Evolutionary conservation across 2,888 invertebrate genomes (phyloP), one percentile per base, ranked within the genome.

Genomic region (Petrolisthes cinctipes): DNA sequence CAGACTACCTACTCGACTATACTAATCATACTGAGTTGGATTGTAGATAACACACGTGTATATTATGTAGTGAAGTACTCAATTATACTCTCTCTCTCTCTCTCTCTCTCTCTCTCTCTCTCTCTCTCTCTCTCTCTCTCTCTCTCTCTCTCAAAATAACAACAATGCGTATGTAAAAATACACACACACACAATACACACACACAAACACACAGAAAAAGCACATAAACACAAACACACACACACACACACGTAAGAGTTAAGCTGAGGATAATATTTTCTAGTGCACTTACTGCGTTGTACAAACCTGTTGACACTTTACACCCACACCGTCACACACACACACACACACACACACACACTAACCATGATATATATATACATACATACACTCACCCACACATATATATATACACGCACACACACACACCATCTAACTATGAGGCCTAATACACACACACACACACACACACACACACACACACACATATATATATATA

Each of bases 281-380:
- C 51, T 7, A 76, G 54, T 71, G 71, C 6, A 5, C 23, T 17
- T 66, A 11, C 3, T 9, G n/a, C n/a, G 17, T 6, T 11, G 54
- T 79, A 2, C 51, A 76, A 76, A 76, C 76, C 76, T 37, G 76
- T 76, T 14, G 20, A 76, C 76, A 76, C 51, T 51, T 14, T 7
- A 76, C 76, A 76, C 76, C 76, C 20, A 51, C 37, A 5, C 11
- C 76, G 76, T 73, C 73, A 73, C 73, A 20, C 37, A 20, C 76
- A 6, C 51, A 79, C n/a, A 7, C 54, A 53, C 80, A n/a, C n/a
- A 37, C 37, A 37, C 37, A 37, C 37, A 37, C 37, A 37, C 37
- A 37, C 37, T 37, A 37, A 37, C 37, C 0, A 37, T 37, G 37
- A 37, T 37, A 37, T 2, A 37, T 37, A 37, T 37, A 37, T 37